Evolutionary conservation across 2,113 vertebrate species (phyloP), one percentile per base, ranked within the genome.

Genomic region (Nerophis ophidion): DNA sequence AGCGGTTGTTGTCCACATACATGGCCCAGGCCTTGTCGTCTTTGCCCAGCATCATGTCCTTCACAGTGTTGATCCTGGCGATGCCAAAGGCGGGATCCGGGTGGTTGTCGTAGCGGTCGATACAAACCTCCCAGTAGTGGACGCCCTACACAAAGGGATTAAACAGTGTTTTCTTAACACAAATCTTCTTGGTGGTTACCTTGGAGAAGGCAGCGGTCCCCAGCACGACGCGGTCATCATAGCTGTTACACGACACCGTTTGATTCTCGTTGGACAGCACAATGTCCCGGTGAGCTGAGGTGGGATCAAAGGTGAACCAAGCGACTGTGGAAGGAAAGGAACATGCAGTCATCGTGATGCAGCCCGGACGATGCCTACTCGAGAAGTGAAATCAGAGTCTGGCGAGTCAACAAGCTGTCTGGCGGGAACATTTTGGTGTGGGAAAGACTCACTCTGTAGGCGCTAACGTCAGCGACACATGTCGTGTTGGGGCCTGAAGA

Each of bases 1-100:
- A 98, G 82, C 97, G 95, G 84, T 98, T 98, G 91, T 96, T 99
- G 89, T 99, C 97, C 84, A 99, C 96, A 0, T 99, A 99, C 97
- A 99, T 99, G 78, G 97, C 97, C 97, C 97, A 99, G 0, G 95
- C 96, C 71, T 95, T 98, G 82, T 98, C 95, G 0, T 99, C 97
- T 74, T 98, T 98, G 54, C 97, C 97, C 51, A 98, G 83, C 97
- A 99, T 99, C 90, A 94, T 93, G 84, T 99, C 97, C 66, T 95
- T 98, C 79, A 90, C 86, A 0, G 95, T 93, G 0, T 95, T 95
- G 74, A 96, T 94, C 79, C 97, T 87, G 16, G 97, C 97, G 61
- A 99, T 90, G 2, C 96, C 97, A 0, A 99, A 99, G 12, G 97
- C 96, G 0, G 96, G 97, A 74, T 98, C 97, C 0, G 97, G 97